A percentile compares a stretch with the other conserved stretches of the same genome.
Evolutionary conservation across 2,888 invertebrate genomes (phyloP).

Genomic region (Troides helena): DNA sequence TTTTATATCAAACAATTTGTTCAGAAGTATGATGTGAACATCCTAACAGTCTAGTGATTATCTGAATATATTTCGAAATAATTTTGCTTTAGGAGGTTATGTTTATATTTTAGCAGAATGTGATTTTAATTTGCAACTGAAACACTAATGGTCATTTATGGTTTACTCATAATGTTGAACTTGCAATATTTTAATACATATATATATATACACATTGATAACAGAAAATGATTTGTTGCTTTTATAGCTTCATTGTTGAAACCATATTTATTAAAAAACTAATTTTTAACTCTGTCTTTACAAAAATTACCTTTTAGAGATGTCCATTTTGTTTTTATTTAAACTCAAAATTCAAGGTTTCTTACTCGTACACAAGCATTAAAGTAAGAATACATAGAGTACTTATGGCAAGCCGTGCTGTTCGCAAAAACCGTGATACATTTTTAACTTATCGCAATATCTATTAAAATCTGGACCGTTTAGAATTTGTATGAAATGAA

Average conservation of each 20-base stretch:
- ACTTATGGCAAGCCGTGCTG: constrained; percentile 59
- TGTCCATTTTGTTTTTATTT: not conserved
- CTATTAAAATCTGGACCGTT: constrained; percentile 48
- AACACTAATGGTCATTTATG: constrained; percentile 44
- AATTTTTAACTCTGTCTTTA: not conserved
- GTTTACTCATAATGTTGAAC: constrained; percentile 52
- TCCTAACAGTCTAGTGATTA: constrained; percentile 51
- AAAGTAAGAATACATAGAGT: constrained; percentile 52
- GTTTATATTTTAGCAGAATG: constrained; percentile 43
- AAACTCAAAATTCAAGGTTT: constrained; percentile 25
- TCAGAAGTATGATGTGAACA: constrained; percentile 41
- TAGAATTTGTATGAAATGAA: constrained; percentile 69
- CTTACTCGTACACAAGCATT: constrained; percentile 43
- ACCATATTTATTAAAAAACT: constrained; percentile 26
- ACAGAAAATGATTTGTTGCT: constrained; percentile 59
- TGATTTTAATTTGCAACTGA: constrained; percentile 46
- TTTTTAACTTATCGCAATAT: constrained; percentile 42
- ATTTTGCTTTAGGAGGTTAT: constrained; percentile 46
- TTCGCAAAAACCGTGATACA: constrained; percentile 51
- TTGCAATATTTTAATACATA: constrained; percentile 54
- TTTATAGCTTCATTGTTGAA: constrained; percentile 43
- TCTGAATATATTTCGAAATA: constrained; percentile 50
- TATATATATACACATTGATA: constrained; percentile 41
- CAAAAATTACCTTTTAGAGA: not conserved
- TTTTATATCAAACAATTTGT: not conserved